These are phyloP conservation scores for Zootermopsis nevadensis DNA, from an alignment of 2,888 invertebrate genomes.

Conservation along the genomic window DNA sequence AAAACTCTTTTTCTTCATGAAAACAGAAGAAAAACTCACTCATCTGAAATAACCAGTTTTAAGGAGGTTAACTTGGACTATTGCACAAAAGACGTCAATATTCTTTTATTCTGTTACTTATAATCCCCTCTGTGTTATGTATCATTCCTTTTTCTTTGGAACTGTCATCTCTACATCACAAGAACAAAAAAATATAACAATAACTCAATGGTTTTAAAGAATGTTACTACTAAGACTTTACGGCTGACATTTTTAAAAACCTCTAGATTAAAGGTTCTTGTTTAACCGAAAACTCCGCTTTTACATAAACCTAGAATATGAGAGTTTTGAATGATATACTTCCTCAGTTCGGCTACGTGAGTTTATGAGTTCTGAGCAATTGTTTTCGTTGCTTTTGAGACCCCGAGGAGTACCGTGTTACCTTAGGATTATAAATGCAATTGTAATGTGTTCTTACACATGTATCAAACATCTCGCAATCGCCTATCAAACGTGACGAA, in stretches of 20 bases:
- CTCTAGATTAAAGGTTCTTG: not conserved
- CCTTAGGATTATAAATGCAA: too few species aligned
- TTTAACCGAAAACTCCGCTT: not conserved
- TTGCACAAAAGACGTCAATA: slow-evolving; percentile 4
- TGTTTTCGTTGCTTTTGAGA: too few species aligned
- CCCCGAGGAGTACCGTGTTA: too few species aligned
- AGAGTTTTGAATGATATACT: not conserved
- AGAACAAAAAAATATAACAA: not conserved
- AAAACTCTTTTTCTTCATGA: not conserved
- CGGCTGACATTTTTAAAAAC: not conserved
- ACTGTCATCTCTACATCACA: not conserved
- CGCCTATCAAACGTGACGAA: too few species aligned
- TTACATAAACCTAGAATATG: not conserved
- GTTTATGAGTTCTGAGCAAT: too few species aligned
- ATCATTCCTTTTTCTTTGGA: not conserved
- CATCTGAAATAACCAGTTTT: slow-evolving; percentile 41
- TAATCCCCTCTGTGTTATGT: not conserved
- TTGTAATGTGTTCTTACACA: too few species aligned
- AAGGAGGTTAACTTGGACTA: slow-evolving; percentile 26
- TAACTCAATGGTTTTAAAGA: not conserved
- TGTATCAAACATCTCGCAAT: too few species aligned
- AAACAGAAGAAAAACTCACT: not conserved
- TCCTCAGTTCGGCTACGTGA: too few species aligned
- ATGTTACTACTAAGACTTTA: not conserved
- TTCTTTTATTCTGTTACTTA: not conserved